phyloP scores from a whole-genome alignment of 1,140 invertebrate species.

The Monomorium pharaonis region DNA sequence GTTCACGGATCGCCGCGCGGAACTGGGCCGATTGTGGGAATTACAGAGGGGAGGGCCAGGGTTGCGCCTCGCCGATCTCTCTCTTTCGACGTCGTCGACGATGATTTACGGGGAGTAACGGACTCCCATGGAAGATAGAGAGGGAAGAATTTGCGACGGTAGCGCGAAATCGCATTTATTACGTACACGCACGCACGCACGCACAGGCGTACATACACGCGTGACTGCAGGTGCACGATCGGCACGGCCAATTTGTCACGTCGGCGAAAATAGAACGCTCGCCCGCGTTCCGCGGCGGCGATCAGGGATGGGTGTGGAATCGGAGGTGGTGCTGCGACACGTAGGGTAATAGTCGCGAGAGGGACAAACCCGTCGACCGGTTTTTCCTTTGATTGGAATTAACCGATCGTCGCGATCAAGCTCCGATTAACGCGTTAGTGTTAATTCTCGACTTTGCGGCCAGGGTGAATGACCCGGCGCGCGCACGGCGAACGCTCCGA shows the following conservation, averaged over 20 bases:
- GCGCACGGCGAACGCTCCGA: not conserved
- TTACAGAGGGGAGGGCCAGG: too few species aligned
- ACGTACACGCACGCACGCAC: not conserved
- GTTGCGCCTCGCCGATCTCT: constrained; percentile 4
- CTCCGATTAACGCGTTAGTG: not conserved
- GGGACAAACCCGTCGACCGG: not conserved
- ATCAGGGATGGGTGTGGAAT: constrained; percentile 37
- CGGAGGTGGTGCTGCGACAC: too few species aligned
- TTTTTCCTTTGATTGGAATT: constrained; percentile 1
- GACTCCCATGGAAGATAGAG: not conserved
- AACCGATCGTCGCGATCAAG: constrained; percentile 9
- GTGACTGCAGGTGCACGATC: constrained; percentile 32
- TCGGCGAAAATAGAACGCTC: constrained; percentile 41
- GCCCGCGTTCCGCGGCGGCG: constrained; percentile 46
- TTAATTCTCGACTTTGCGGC: too few species aligned
- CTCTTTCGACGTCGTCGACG: not conserved
- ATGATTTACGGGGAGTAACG: constrained; percentile 35
- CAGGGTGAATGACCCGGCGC: constrained; percentile 7
- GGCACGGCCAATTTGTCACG: constrained; percentile 37
- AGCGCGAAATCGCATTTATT: not conserved
- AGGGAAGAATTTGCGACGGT: not conserved
- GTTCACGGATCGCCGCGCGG: constrained; percentile 42
- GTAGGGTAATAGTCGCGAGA: too few species aligned
- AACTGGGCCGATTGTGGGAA: constrained; percentile 47
- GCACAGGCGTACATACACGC: not conserved